Percentiles rank a stretch among this genome's conserved stretches.
phyloP scores from a whole-genome alignment of 2,797 vertebrate species.

The Tolypeutes matacus region DNA sequence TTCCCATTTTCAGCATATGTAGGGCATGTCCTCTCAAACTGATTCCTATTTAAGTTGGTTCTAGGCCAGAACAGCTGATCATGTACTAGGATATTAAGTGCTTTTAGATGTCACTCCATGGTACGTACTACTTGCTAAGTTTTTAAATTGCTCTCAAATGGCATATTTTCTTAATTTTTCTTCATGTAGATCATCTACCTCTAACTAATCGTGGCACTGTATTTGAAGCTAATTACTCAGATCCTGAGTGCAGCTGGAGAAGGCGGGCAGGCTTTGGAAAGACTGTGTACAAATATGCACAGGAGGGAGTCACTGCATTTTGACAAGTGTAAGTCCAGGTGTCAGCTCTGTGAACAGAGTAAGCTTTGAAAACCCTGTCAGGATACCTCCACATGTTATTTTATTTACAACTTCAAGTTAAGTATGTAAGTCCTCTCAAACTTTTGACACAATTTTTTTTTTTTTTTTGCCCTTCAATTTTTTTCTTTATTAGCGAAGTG shows the following conservation, averaged over 20 bases:
- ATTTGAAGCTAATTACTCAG: slow-evolving; percentile 24
- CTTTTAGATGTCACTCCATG: slow-evolving; percentile 63
- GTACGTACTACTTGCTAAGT: slow-evolving; percentile 17
- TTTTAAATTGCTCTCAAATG: slow-evolving; percentile 37
- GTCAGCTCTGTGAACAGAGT: neutral
- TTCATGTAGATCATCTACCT: neutral
- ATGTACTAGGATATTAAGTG: slow-evolving; percentile 40
- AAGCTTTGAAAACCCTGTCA: neutral
- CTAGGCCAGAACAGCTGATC: neutral
- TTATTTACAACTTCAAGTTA: no score
- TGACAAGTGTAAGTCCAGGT: neutral
- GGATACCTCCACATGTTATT: neutral
- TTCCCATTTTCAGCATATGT: neutral
- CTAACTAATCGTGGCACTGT: neutral
- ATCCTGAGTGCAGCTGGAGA: neutral
- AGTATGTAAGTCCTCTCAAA: neutral
- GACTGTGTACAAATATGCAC: neutral
- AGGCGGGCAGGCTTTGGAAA: neutral
- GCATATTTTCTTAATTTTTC: slow-evolving; percentile 37
- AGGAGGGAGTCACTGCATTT: neutral
- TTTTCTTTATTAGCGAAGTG: no score
- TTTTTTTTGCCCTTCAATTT: no score
- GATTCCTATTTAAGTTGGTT: slow-evolving; percentile 8
- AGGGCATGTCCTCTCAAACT: neutral
- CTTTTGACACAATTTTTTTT: neutral